Evolutionary conservation across 1,140 invertebrate species (phyloP).

Genomic region (Ips typographus): DNA sequence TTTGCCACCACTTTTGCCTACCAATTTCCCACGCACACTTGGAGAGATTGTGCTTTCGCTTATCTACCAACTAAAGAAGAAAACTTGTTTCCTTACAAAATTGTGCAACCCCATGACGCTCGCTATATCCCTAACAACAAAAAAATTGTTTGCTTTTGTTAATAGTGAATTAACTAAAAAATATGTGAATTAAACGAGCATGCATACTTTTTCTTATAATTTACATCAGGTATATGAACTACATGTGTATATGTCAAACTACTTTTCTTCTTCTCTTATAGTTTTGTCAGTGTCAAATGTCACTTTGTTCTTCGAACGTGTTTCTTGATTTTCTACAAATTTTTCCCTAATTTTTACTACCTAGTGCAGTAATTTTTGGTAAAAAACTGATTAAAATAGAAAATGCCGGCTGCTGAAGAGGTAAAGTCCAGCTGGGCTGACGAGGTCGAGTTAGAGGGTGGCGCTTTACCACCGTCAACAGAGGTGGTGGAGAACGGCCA

Average conservation of each 20-base stretch:
- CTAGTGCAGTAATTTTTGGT: too few species aligned
- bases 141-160: conserved; percentile 27
- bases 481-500: conserved; percentile 81
- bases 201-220: too few species aligned
- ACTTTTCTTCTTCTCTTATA: too few species aligned
- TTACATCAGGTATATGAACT: too few species aligned
- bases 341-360: too few species aligned
- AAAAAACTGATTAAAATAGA: neutral
- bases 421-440: conserved; percentile 90
- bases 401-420: conserved; percentile 70
- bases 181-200: too few species aligned
- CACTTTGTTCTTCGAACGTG: too few species aligned
- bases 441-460: conserved; percentile 85
- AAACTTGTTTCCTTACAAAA: conserved; percentile 28
- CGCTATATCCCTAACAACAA: conserved; percentile 13
- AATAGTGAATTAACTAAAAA: neutral
- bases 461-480: conserved; percentile 72
- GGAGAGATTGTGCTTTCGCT: conserved; percentile 46
- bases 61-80: conserved; percentile 47
- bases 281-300: too few species aligned
- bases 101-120: conserved; percentile 20
- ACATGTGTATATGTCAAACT: too few species aligned
- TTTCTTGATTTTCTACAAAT: too few species aligned
- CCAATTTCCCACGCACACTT: conserved; percentile 43
- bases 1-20: conserved; percentile 44